These are phyloP conservation scores for Philonicus albiceps DNA, from an alignment of 2,888 invertebrate genomes.

Conservation along the genomic window DNA sequence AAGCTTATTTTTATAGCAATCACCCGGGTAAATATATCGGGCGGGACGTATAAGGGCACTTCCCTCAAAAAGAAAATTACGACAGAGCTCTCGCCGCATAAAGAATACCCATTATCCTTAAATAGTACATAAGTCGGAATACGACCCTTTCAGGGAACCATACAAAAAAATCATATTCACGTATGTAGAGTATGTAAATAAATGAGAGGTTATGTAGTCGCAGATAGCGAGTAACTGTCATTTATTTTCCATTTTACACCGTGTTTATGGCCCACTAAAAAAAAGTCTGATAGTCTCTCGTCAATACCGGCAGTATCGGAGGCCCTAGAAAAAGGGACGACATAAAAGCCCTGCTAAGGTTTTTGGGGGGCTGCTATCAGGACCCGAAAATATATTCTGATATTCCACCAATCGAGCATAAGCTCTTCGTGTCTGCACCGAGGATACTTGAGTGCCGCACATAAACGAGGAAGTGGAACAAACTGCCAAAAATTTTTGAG, in stretches of 20 bases:
- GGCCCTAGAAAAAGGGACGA: slow-evolving; percentile 30
- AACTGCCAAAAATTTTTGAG: slow-evolving; percentile 39
- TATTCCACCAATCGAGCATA: slow-evolving; percentile 34
- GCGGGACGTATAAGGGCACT: not conserved
- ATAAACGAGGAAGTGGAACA: slow-evolving; percentile 38
- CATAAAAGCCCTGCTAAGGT: slow-evolving; percentile 6
- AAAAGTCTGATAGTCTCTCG: slow-evolving; percentile 47
- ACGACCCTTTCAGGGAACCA: slow-evolving; percentile 19
- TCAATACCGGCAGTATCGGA: slow-evolving; percentile 35
- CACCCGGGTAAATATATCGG: slow-evolving; percentile 3
- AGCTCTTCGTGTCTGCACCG: not conserved
- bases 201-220: slow-evolving; percentile 40
- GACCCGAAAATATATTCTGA: slow-evolving; percentile 31
- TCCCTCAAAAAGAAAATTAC: slow-evolving; percentile 22
- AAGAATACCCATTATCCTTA: slow-evolving; percentile 33
- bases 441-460: slow-evolving; percentile 21
- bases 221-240: slow-evolving; percentile 39
- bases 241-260: slow-evolving; percentile 48
- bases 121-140: slow-evolving; percentile 39
- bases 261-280: slow-evolving; percentile 48
- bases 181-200: slow-evolving; percentile 31
- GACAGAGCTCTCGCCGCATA: slow-evolving; percentile 13
- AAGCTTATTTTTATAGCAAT: slow-evolving; percentile 32
- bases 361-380: slow-evolving; percentile 10
- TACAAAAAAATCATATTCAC: slow-evolving; percentile 39